Percentiles rank a stretch among this genome's conserved stretches.
Evolutionary conservation across 2,113 vertebrate genomes (phyloP).

Genomic region (Crotalus horridus): DNA sequence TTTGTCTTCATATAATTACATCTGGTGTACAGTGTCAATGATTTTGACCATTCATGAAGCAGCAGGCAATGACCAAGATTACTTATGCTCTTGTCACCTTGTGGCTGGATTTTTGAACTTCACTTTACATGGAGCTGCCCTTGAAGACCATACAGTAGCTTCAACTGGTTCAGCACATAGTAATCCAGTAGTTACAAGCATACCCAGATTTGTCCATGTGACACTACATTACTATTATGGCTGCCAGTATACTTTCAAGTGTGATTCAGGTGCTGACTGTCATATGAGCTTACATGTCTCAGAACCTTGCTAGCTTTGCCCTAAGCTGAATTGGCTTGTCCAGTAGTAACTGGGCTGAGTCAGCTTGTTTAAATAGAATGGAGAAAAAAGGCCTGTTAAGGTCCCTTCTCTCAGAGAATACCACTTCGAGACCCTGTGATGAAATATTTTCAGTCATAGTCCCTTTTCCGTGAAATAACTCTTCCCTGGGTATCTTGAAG

Average conservation of each 20-base stretch:
- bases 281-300: background rate
- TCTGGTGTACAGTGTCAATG: background rate
- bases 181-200: background rate
- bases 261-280: background rate
- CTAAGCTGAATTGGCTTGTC: background rate
- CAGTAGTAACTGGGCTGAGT: background rate
- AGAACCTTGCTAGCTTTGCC: background rate
- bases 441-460: background rate
- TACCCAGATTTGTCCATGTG: background rate
- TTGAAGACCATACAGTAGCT: background rate
- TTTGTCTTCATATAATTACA: background rate
- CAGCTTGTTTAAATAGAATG: background rate
- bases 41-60: background rate
- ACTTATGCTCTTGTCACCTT: background rate
- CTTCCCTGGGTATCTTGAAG: background rate
- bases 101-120: background rate
- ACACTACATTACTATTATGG: background rate
- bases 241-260: background rate
- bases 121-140: background rate
- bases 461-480: background rate
- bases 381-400: background rate
- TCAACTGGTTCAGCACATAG: background rate
- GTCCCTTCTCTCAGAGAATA: background rate
- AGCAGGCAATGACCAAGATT: background rate
- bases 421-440: background rate